Conservation (phyloP, 2,888 invertebrate species). For the Cyclophora punctaria region DNA sequence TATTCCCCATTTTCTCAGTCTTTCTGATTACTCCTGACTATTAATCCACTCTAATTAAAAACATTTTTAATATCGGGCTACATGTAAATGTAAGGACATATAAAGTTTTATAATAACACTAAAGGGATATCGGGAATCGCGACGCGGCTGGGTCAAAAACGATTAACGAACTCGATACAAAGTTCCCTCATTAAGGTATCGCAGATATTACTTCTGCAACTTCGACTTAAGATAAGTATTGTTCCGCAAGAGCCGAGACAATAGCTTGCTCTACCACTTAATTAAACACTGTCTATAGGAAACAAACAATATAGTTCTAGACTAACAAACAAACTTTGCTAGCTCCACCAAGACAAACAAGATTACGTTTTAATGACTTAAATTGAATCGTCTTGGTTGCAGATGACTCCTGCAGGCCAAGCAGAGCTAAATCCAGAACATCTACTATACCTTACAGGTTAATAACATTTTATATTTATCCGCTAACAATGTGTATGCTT, state of each 20-base stretch:
- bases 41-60: constrained; percentile 14
- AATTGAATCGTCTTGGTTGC: constrained; percentile 49
- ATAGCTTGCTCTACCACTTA: constrained; percentile 67
- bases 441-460: constrained; percentile 72
- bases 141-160: constrained; percentile 50
- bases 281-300: constrained; percentile 59
- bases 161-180: constrained; percentile 70
- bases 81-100: constrained; percentile 13
- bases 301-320: constrained; percentile 29
- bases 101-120: too few species aligned
- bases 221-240: constrained; percentile 67
- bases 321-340: constrained; percentile 43
- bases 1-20: constrained; percentile 26
- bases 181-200: constrained; percentile 74
- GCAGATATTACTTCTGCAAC: constrained; percentile 69
- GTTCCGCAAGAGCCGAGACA: constrained; percentile 65
- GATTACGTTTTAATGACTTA: constrained; percentile 18
- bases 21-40: constrained; percentile 27
- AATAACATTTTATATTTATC: constrained; percentile 34
- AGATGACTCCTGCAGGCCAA: constrained; percentile 73
- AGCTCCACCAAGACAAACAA: constrained; percentile 46
- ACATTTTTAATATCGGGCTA: constrained; percentile 23
- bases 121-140: constrained; percentile 21
- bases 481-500: constrained; percentile 14
- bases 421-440: constrained; percentile 74